Evolutionary conservation across 2,797 vertebrate genomes (phyloP).

Genomic region (Eulemur albifrons): DNA sequence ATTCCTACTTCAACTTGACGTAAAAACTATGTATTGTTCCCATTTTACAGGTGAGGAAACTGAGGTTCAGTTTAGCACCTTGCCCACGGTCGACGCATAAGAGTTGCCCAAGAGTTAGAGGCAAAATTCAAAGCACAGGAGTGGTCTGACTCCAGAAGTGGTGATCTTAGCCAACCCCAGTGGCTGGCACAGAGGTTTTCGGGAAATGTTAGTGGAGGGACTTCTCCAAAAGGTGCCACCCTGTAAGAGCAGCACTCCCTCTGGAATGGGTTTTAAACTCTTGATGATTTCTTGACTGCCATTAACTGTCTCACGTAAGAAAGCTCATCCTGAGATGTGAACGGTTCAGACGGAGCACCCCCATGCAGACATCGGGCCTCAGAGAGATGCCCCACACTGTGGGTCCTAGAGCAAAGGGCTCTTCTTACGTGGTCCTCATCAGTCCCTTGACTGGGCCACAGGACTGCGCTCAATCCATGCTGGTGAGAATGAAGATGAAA

Average conservation of each 20-base stretch:
- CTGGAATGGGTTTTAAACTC: background rate
- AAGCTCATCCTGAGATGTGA: background rate
- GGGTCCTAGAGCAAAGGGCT: background rate
- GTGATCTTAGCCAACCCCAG: background rate
- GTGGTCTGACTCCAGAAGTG: background rate
- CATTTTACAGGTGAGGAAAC: background rate
- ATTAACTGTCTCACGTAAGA: background rate
- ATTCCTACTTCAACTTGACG: background rate
- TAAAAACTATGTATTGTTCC: background rate
- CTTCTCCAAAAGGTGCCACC: background rate
- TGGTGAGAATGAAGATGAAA: background rate
- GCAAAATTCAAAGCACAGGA: background rate
- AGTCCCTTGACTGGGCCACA: background rate
- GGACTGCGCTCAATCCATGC: background rate
- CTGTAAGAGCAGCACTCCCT: background rate
- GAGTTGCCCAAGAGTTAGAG: background rate
- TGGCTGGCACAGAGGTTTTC: fast-evolving
- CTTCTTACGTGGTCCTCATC: background rate
- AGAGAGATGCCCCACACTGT: background rate
- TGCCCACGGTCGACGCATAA: background rate
- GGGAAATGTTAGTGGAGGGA: background rate
- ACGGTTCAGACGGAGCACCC: background rate
- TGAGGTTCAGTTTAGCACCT: background rate
- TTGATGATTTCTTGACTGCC: background rate
- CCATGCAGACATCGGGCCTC: background rate